Evolutionary conservation across 2,888 invertebrate species (phyloP).

Genomic region (Baronia brevicornis): DNA sequence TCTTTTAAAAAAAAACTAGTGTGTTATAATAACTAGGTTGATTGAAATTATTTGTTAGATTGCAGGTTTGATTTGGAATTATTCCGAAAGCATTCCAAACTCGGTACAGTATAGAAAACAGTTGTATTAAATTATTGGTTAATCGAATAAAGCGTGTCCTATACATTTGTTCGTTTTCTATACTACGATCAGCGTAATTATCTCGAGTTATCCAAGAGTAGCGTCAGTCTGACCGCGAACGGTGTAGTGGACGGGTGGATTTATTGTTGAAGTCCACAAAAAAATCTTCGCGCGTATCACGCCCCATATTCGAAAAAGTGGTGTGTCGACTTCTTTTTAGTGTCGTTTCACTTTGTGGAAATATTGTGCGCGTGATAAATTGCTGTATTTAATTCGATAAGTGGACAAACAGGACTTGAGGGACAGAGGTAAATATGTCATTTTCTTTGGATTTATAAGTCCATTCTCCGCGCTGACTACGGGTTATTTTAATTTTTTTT

Average conservation of each 20-base stretch:
- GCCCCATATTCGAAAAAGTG: slow-evolving; percentile 22
- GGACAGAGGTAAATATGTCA: slow-evolving; percentile 30
- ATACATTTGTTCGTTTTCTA: slow-evolving; percentile 67
- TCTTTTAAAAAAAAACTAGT: too few species aligned
- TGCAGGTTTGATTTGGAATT: too few species aligned
- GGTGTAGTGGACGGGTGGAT: slow-evolving; percentile 34
- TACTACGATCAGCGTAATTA: slow-evolving; percentile 43
- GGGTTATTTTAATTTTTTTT: slow-evolving; percentile 28
- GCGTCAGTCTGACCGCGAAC: slow-evolving; percentile 44
- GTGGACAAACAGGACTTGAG: slow-evolving; percentile 23
- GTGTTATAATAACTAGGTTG: too few species aligned
- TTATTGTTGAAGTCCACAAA: slow-evolving; percentile 12
- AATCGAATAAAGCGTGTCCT: slow-evolving; percentile 45
- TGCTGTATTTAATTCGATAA: slow-evolving; percentile 15
- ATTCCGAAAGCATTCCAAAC: slow-evolving; percentile 19
- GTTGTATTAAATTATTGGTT: slow-evolving; percentile 34
- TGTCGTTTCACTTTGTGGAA: slow-evolving; percentile 20
- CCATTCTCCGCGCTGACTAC: slow-evolving; percentile 28
- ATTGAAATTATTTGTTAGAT: too few species aligned
- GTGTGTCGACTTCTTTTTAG: slow-evolving; percentile 25
- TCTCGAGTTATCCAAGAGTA: slow-evolving; percentile 27
- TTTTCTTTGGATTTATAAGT: slow-evolving; percentile 29
- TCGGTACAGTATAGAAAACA: slow-evolving; percentile 18
- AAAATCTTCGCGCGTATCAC: slow-evolving; percentile 21
- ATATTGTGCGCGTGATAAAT: slow-evolving; percentile 24